Conservation (phyloP, 2,888 invertebrate genomes). For the Luffia ferchaultella region DNA sequence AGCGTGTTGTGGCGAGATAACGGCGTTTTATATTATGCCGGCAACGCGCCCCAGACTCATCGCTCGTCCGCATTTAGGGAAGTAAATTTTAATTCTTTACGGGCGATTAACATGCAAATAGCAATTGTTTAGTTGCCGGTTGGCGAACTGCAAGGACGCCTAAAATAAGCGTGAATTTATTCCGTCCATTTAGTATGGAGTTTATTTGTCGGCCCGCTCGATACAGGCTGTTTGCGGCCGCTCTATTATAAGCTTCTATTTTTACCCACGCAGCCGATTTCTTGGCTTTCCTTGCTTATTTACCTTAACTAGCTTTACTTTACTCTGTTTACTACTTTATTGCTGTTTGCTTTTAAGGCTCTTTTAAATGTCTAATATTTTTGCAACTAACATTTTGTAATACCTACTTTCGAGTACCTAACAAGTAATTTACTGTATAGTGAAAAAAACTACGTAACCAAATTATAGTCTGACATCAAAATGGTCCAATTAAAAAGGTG, state of each 20-base stretch:
- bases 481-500: neutral
- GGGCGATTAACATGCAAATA: conserved; percentile 10
- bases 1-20: too few species aligned
- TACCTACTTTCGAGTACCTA: too few species aligned
- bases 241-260: neutral
- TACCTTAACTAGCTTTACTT: too few species aligned
- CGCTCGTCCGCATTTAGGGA: conserved; percentile 3
- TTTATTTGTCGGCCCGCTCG: conserved; percentile 1
- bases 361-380: too few species aligned
- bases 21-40: neutral
- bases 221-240: neutral
- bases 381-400: too few species aligned
- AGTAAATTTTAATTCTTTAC: conserved; percentile 9
- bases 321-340: too few species aligned
- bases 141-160: conserved; percentile 9
- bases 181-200: conserved; percentile 1
- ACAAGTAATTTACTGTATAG: too few species aligned
- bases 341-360: too few species aligned
- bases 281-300: too few species aligned
- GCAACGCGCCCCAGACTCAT: neutral
- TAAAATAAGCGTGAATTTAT: conserved; percentile 6
- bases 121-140: conserved; percentile 8
- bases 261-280: neutral
- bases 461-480: too few species aligned
- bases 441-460: too few species aligned